Percentiles rank a stretch among this genome's conserved stretches.
Conservation (phyloP, 2,888 invertebrate species). For the Drosophila lacicola region DNA sequence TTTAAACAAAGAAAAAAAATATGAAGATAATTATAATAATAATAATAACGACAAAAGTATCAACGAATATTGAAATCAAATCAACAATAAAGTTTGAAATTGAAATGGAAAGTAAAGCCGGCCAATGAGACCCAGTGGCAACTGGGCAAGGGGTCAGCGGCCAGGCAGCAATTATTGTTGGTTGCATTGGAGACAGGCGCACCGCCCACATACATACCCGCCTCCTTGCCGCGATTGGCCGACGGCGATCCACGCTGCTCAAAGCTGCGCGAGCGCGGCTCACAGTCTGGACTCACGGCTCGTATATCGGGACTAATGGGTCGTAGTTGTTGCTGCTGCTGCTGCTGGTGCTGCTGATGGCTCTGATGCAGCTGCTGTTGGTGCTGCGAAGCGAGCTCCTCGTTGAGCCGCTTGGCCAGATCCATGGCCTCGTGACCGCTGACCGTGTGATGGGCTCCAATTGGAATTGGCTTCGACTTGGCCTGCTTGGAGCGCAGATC, state of each 20-base stretch:
- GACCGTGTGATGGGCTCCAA: conserved; percentile 89
- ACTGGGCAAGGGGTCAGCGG: neutral
- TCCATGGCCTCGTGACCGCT: conserved; percentile 92
- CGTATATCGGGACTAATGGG: conserved; percentile 85
- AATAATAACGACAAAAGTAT: conserved; percentile 4
- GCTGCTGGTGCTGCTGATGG: conserved; percentile 42
- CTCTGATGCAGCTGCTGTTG: conserved; percentile 26
- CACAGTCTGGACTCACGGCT: conserved; percentile 86
- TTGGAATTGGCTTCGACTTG: conserved; percentile 91
- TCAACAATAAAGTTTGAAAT: conserved; percentile 28
- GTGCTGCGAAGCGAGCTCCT: conserved; percentile 86
- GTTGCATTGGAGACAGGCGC: conserved; percentile 5
- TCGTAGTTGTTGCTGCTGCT: conserved; percentile 68
- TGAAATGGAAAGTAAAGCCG: conserved; percentile 17
- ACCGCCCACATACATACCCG: conserved; percentile 64
- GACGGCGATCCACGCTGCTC: conserved; percentile 86
- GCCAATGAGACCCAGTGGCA: neutral
- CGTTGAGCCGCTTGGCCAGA: conserved; percentile 89
- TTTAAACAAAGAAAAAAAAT: neutral
- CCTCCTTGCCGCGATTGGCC: conserved; percentile 52
- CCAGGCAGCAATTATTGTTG: conserved; percentile 1
- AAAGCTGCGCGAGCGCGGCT: conserved; percentile 89
- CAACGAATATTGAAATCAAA: conserved; percentile 15
- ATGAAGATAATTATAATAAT: conserved; percentile 2
- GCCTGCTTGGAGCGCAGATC: conserved; percentile 83